Base-by-base conservation (phyloP, 1,140 invertebrate species). In the Pachyrhynchus sulphureomaculatus region DNA sequence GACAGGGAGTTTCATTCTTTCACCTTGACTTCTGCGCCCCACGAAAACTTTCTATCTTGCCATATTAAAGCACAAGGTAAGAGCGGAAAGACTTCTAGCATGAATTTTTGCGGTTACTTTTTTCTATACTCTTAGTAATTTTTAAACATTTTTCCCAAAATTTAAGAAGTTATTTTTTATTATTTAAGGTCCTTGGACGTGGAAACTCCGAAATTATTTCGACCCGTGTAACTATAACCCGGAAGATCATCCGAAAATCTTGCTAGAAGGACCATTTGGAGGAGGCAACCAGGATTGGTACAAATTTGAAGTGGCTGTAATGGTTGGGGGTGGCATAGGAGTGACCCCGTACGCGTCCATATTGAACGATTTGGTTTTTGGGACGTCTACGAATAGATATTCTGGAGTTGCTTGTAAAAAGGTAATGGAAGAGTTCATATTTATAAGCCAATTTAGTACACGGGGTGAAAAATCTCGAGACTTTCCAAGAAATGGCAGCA, bases 231-330 rank as follows among this genome's bases (percentile, higher is more conserved):
- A 96, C 73, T 96, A 91, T 68, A 91, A 93, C 73, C 88, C 90
- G 0, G 92, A 94, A 65, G 87, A 89, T 68, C 86, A 91, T 73
- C 92, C 95, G 0, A 91, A 94, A 75, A 88, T 89, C 62, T 86
- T 95, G 48, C 86, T 99, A 41, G 96, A 99, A 77, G 97, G 97
- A 0, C 97, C 97, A 0, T 99, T 97, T 71, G 97, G 97, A 0
- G 96, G 96, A 18, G 97, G 97, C 1, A 99, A 99, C 79, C 97
- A 99, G 76, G 96, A 99, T 78, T 98, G 95, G 96, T 98, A 98
- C 77, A 97, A 96, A 77, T 96, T 95, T 71, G 93, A 96, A 77
- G 92, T 96, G 5, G 96, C 96, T 1, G 95, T 99, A 4, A 96
- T 99, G 92, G 95, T 99, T 1, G 97, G 97, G 0, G 97, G 95